Conservation (phyloP, 2,797 vertebrate species). For the Antennarius maculatus region DNA sequence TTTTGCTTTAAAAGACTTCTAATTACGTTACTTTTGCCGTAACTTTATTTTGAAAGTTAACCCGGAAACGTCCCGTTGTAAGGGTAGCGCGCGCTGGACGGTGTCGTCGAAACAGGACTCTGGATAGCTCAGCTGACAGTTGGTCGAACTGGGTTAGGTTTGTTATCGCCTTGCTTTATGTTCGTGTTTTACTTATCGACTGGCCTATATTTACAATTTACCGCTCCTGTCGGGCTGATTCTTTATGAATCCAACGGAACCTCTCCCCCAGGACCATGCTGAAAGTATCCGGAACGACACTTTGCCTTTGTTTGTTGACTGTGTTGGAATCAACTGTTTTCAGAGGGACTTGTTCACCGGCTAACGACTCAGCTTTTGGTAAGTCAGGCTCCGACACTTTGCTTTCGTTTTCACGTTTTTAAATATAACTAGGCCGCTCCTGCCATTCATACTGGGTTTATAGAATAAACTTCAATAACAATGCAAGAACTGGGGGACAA, state of each 20-base stretch:
- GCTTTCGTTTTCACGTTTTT: constrained; percentile 4
- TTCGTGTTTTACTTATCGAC: neutral
- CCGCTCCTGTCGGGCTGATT: neutral
- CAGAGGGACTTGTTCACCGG: constrained; percentile 47
- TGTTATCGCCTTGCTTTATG: constrained; percentile 30
- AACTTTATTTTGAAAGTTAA: neutral
- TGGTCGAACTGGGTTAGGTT: neutral
- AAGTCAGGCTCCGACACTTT: constrained; percentile 36
- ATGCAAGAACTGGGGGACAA: neutral
- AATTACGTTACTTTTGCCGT: too few relatives aligned
- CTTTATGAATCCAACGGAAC: constrained; percentile 46
- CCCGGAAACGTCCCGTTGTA: constrained; percentile 24
- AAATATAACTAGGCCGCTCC: neutral
- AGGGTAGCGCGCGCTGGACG: neutral
- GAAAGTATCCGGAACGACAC: constrained; percentile 40
- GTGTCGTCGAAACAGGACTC: neutral
- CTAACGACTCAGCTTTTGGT: constrained; percentile 49
- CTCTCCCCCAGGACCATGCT: constrained; percentile 50
- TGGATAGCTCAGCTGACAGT: constrained; percentile 36
- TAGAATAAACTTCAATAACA: neutral
- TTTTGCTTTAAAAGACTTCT: too few relatives aligned
- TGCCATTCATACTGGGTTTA: neutral
- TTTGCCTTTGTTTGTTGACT: constrained; percentile 68
- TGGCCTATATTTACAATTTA: neutral
- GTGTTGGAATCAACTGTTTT: constrained; percentile 43